phyloP scores from a whole-genome alignment of 2,888 invertebrate genomes.

The Orthosia gracilis region DNA sequence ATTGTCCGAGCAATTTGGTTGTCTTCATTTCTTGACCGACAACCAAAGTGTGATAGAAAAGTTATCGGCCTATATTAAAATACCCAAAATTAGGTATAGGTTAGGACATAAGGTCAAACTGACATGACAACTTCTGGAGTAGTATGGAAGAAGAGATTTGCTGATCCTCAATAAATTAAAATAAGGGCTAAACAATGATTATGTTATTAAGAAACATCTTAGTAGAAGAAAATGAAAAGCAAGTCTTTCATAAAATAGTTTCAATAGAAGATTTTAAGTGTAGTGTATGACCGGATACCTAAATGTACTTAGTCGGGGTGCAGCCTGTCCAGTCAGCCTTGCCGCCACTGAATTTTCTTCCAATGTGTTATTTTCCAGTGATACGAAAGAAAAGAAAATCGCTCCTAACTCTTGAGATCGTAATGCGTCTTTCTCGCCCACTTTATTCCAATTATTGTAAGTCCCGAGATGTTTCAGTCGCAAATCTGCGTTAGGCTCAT shows the following conservation, averaged over 20 bases:
- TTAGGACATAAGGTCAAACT: no score
- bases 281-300: neutral
- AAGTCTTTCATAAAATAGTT: neutral
- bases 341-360: neutral
- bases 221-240: neutral
- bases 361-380: no score
- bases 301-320: neutral
- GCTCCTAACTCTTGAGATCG: slow-evolving; percentile 4
- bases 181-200: neutral
- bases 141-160: neutral
- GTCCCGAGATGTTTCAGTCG: slow-evolving; percentile 28
- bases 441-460: slow-evolving; percentile 38
- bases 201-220: neutral
- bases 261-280: neutral
- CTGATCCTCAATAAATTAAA: neutral
- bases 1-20: neutral
- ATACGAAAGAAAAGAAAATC: slow-evolving; percentile 2
- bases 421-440: slow-evolving; percentile 5
- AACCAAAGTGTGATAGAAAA: neutral
- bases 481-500: slow-evolving; percentile 53
- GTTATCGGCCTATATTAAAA: neutral
- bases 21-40: neutral
- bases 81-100: no score
- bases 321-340: neutral
- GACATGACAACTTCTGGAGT: no score